Conservation (phyloP, 1,140 invertebrate species). For the Muscidifurax raptorellus region DNA sequence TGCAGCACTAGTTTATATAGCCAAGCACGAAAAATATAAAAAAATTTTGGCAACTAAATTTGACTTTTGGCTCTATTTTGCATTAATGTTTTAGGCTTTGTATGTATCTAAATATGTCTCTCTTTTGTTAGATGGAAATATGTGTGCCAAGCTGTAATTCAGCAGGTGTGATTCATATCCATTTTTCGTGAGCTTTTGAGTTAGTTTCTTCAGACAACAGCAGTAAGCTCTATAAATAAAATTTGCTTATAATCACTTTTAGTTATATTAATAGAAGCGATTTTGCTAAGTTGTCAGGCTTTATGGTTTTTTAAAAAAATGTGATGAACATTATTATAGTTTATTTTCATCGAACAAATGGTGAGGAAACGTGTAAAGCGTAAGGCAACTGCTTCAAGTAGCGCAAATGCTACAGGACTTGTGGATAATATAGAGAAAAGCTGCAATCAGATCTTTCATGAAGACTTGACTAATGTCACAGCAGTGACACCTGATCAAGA, state of each 20-base stretch:
- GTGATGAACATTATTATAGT: slow-evolving; percentile 44
- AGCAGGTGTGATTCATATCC: slow-evolving; percentile 18
- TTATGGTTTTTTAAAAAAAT: neutral
- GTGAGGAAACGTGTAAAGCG: slow-evolving; percentile 59
- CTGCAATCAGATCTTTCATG: slow-evolving; percentile 50
- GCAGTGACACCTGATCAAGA: slow-evolving; percentile 52
- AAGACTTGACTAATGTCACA: slow-evolving; percentile 50
- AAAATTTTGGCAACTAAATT: slow-evolving; percentile 9
- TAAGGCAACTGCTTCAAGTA: slow-evolving; percentile 57
- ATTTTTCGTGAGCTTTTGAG: slow-evolving; percentile 25
- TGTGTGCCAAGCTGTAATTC: slow-evolving; percentile 31
- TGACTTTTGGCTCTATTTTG: slow-evolving; percentile 1
- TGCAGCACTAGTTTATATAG: neutral
- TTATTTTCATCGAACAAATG: slow-evolving; percentile 49
- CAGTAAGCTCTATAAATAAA: slow-evolving; percentile 25
- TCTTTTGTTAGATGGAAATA: slow-evolving; percentile 39
- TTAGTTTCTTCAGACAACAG: slow-evolving; percentile 25
- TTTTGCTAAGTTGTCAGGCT: neutral
- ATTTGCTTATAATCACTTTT: neutral
- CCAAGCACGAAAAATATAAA: neutral
- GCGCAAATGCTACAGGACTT: slow-evolving; percentile 48
- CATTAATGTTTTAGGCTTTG: slow-evolving; percentile 16
- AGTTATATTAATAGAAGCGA: neutral
- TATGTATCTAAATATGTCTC: slow-evolving; percentile 42
- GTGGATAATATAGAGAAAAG: slow-evolving; percentile 54